Evolutionary conservation across 1,140 invertebrate genomes (phyloP), one percentile per base, ranked within the genome.

Genomic region (Zaprionus taronus): DNA sequence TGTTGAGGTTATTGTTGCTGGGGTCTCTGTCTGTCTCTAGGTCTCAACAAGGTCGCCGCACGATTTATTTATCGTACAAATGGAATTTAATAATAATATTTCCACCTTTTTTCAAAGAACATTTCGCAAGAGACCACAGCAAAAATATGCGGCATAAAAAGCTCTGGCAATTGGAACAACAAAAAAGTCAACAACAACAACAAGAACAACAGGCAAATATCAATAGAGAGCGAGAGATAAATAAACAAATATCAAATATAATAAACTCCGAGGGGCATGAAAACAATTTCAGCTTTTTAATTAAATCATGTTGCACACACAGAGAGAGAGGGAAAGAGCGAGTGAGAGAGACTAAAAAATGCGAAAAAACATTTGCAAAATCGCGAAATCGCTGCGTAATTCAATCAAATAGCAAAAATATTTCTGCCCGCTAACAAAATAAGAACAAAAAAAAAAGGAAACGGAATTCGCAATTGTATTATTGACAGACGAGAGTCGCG

Each of bases 331-430:
- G 1, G 41, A 15, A 5, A 44, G n/a, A 15, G 11, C 12, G 11
- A 36, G 17, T 20, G 12, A 51, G 34, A 20, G 34, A 55, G 1
- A 22, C 53, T 65, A 69, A 70, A 70, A 75, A 78, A 79, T 68
- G 41, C 41, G 41, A 47, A 20, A 49, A 51, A 51, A 51, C 11
- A 11, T 4, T 51, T 12, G 47, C 11, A 72, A 62, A 66, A 66
- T 56, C 34, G 17, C 20, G 64, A 70, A 83, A 76, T 80, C 65
- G 71, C 62, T 41, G 65, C 57, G 79, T 77, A 63, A 67, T 69
- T 87, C 72, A 86, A 86, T 86, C 80, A 83, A 83, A 80, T 67
- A 85, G 73, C 69, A 65, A 85, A 81, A 77, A 80, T 61, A 67
- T 57, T 69, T 64, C 36, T 20, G 31, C 31, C 31, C 11, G 28